phyloP scores from a whole-genome alignment of 2,113 vertebrate genomes.

The Electrona antarctica region DNA sequence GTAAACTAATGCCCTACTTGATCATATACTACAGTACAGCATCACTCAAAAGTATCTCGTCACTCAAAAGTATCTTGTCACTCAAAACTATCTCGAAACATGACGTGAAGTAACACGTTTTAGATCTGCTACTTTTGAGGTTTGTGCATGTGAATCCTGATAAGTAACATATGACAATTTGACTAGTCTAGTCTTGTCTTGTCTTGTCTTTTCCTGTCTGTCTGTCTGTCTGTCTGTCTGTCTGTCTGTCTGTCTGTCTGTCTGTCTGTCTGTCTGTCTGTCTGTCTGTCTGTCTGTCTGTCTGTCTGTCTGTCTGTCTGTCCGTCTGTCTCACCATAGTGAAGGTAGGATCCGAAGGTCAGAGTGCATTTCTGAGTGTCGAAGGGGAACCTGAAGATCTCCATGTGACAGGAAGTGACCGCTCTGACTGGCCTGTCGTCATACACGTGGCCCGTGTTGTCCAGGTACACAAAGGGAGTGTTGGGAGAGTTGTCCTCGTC shows the following conservation, averaged over 20 bases:
- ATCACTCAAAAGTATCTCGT: too few species aligned
- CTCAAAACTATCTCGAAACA: too few species aligned
- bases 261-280: neutral
- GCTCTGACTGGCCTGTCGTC: slow-evolving; percentile 37
- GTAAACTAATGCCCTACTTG: too few species aligned
- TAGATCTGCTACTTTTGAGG: too few species aligned
- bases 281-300: neutral
- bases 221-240: too few species aligned
- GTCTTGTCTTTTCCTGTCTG: too few species aligned
- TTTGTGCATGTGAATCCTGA: too few species aligned
- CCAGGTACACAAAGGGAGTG: slow-evolving; percentile 47
- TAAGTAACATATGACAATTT: too few species aligned
- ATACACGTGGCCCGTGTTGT: slow-evolving; percentile 40
- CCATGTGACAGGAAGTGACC: slow-evolving; percentile 51
- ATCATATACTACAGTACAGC: too few species aligned
- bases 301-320: neutral
- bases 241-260: neutral
- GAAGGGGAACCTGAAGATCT: slow-evolving; percentile 61
- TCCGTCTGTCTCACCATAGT: slow-evolving; percentile 34
- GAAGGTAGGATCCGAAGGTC: slow-evolving; percentile 54
- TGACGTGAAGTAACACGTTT: too few species aligned
- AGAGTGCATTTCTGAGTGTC: slow-evolving; percentile 60
- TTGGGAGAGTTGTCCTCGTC: slow-evolving; percentile 22
- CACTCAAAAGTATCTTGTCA: too few species aligned
- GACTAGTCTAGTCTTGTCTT: too few species aligned